Evolutionary conservation across 2,888 invertebrate genomes (phyloP).

Genomic region (Alloscopus bannaensis): DNA sequence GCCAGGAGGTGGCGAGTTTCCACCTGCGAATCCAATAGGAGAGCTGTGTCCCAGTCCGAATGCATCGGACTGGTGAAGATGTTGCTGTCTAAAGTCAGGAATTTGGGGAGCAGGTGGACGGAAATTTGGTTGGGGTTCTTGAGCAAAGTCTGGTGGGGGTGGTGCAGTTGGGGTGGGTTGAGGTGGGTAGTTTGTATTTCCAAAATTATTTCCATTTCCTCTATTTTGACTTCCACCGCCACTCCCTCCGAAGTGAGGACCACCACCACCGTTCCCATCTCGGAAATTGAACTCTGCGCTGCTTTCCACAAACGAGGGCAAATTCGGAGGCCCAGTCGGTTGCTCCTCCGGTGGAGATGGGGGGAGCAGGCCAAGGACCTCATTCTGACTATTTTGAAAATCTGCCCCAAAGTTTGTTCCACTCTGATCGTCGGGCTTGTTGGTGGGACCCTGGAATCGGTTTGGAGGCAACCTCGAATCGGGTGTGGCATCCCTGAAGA

Average conservation of each 20-base stretch:
- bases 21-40: conserved; percentile 23
- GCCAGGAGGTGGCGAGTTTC: conserved; percentile 8
- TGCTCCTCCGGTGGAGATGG: background rate
- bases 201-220: no score
- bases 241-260: background rate
- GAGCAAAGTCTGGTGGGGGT: background rate
- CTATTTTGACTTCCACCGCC: background rate
- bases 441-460: conserved; percentile 21
- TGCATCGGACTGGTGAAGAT: conserved; percentile 2
- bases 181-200: background rate
- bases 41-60: conserved; percentile 43
- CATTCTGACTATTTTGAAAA: background rate
- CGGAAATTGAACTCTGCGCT: background rate
- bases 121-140: conserved; percentile 9
- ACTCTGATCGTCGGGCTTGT: background rate
- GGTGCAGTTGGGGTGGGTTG: background rate
- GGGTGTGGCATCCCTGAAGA: conserved; percentile 37
- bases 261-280: background rate
- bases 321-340: conserved; percentile 12
- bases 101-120: background rate
- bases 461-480: conserved; percentile 21
- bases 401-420: conserved; percentile 8
- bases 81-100: background rate
- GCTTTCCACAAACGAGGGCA: background rate
- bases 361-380: background rate